Evolutionary conservation across 2,888 invertebrate species (phyloP).

Genomic region (Laspeyria flexula): DNA sequence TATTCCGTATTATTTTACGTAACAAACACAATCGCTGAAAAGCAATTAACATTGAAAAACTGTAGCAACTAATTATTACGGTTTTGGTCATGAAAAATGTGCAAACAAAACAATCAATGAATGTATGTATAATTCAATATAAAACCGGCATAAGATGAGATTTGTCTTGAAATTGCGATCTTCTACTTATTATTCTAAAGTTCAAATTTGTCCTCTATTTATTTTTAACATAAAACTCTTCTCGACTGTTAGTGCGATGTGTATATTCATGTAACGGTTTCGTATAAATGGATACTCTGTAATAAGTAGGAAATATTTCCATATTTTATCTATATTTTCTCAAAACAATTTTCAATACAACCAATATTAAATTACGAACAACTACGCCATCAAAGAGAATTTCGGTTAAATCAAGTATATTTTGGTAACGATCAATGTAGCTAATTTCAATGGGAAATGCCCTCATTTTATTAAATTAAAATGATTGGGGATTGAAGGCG

Average conservation of each 20-base stretch:
- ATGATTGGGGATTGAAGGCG: slow-evolving; percentile 62
- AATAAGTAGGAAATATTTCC: no score
- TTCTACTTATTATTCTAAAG: no score
- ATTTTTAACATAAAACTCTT: no score
- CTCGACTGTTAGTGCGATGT: no score
- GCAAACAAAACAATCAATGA: neutral
- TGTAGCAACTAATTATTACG: neutral
- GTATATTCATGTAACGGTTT: no score
- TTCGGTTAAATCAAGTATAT: slow-evolving; percentile 36
- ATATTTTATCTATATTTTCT: slow-evolving; percentile 10
- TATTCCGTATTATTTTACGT: neutral
- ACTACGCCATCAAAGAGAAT: slow-evolving; percentile 48
- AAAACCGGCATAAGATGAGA: no score
- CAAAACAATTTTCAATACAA: slow-evolving; percentile 18
- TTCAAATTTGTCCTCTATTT: no score
- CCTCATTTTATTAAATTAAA: slow-evolving; percentile 71
- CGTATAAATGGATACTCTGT: no score
- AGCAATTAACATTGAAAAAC: neutral
- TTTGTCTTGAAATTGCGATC: no score
- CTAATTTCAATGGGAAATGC: slow-evolving; percentile 53
- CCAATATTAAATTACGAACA: slow-evolving; percentile 29
- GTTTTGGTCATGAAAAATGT: neutral
- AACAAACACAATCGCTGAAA: neutral
- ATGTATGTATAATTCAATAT: no score
- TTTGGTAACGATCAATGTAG: slow-evolving; percentile 36